Base-by-base conservation (phyloP, 2,888 invertebrate genomes). In the Pristionchus fissidentatus region DNA sequence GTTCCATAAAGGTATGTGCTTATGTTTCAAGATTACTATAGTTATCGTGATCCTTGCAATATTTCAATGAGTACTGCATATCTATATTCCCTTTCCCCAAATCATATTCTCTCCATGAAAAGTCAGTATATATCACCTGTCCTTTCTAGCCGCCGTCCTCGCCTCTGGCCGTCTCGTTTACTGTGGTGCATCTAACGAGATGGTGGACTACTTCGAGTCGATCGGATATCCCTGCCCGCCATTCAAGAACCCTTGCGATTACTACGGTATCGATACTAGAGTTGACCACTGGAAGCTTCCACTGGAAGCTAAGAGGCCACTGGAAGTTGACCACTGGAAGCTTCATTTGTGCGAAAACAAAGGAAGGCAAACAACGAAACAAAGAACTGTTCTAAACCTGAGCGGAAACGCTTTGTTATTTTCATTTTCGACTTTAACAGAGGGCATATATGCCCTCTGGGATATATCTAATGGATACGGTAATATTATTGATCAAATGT, bases 181-280 rank as follows among this genome's bases (percentile, higher is more conserved):
- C 93, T 96, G 96, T 90, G 97, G 97, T 55, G 95, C 95, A 90
- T 94, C 97, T 90, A 94, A 96, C 90, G 96, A 97, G 93, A 95
- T 97, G 95, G 79, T 84, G 22, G 95, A 96, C 92, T 97, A 97
- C 94, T 97, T 97, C 94, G 96, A 95, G 83, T 95, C 95, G 80
- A 95, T 95, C 7, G 97, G 97, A 92, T 97, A 97, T 93, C 97
- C 97, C 2, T 97, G 97, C 93, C 97, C 97, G 22, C 96, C 97
- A 0, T 97, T 96, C 93, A 97, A 97, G 93, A 97, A 97, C 92
- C 97, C 97, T 79, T 97, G 97, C 0, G 97, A 97, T 94, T 97
- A 97, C 93, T 97, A 97, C 93, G 94, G 93, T 93, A 49, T n/a
- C 15, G 46, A 35, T 32, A 5, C 1, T n/a, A n/a, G n/a, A n/a